Base-by-base conservation (phyloP, 2,888 invertebrate genomes). In the Agriopis marginaria region DNA sequence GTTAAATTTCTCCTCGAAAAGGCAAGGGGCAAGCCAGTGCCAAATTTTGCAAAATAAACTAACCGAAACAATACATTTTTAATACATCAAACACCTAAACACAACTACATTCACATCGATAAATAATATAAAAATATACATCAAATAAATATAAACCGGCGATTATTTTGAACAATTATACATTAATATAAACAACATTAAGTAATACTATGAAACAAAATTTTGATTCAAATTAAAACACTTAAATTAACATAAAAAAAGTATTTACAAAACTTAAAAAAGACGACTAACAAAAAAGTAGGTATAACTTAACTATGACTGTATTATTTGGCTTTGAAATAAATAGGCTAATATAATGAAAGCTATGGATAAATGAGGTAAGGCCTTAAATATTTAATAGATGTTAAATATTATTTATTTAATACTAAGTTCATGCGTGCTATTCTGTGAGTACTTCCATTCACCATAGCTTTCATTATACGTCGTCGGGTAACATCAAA, bases 291-390 rank as follows among this genome's bases (percentile, higher is more conserved):
- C 86, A 90, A 90, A 91, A 87, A 86, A 32, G 32, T 32, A 32
- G 32, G 79, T 87, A 87, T 86, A 86, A 89, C 89, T 94, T 86
- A 86, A 89, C 89, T 94, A 94, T 94, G 94, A 94, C 93, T 94
- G 90, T 93, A 92, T 89, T 94, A 93, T 94, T 94, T 94, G 94
- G 94, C 91, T 93, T 93, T 92, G 89, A 90, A 92, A 94, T 93
- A 92, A 93, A 93, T 94, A 92, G 88, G 88, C 88, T 91, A 88
- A 89, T 93, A 91, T 92, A 91, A 84, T 91, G 92, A 91, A 92
- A 92, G 93, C 93, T 90, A 92, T 90, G 89, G 86, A 83, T 68
- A 86, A 82, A 73, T 53, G 61, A 65, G 42, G n/a, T 59, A 45
- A 63, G 50, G 59, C 40, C 55, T 68, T 40, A 68, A 58, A 60